These are phyloP conservation scores for Macrocentrus cingulum DNA, from an alignment of 1,140 invertebrate genomes.

Conservation along the genomic window DNA sequence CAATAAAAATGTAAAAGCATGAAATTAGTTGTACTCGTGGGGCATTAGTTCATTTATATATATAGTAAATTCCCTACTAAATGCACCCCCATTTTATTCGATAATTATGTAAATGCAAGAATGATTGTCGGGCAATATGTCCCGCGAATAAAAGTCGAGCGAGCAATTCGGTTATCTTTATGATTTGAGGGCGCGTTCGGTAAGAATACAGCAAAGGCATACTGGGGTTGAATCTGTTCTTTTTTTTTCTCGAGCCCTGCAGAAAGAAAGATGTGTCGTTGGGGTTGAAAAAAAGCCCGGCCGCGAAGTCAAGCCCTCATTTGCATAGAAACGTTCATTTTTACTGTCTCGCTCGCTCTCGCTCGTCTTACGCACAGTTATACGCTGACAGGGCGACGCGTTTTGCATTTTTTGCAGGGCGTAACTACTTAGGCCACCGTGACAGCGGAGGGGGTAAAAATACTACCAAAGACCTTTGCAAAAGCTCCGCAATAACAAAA, in stretches of 20 bases:
- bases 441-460: slow-evolving; percentile 11
- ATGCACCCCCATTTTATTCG: slow-evolving; percentile 48
- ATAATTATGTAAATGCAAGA: slow-evolving; percentile 59
- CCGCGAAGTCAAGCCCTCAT: slow-evolving; percentile 47
- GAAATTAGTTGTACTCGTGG: slow-evolving; percentile 44
- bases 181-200: slow-evolving; percentile 40
- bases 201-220: slow-evolving; percentile 6
- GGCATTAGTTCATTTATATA: slow-evolving; percentile 2
- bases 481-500: not conserved
- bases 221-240: not conserved
- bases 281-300: slow-evolving; percentile 25
- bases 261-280: slow-evolving; percentile 10
- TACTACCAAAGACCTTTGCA: slow-evolving; percentile 7
- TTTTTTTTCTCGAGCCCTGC: slow-evolving; percentile 7
- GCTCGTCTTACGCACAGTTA: slow-evolving; percentile 46
- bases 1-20: slow-evolving; percentile 35
- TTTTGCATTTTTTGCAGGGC: slow-evolving; percentile 49
- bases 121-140: slow-evolving; percentile 59
- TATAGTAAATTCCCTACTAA: slow-evolving; percentile 6
- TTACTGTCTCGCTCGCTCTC: slow-evolving; percentile 34
- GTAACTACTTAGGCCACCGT: slow-evolving; percentile 9
- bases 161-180: slow-evolving; percentile 58
- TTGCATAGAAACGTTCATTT: slow-evolving; percentile 52
- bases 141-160: slow-evolving; percentile 51
- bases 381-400: slow-evolving; percentile 47